Percentiles rank a stretch among this genome's conserved stretches.
These are phyloP conservation scores for Theocolax elegans DNA, from an alignment of 1,140 invertebrate species.

Conservation along the genomic window DNA sequence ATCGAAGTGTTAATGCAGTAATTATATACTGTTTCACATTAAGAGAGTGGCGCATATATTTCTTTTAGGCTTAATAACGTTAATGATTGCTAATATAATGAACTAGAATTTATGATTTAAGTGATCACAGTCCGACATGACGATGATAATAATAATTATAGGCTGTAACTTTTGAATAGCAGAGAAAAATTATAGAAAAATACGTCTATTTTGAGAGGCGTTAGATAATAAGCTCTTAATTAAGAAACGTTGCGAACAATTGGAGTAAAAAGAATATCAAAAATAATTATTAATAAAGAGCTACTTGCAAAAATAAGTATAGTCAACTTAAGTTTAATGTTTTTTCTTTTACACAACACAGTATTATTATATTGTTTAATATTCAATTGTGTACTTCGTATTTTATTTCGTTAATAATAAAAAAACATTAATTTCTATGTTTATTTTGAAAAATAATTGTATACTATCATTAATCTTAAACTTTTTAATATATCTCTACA, in stretches of 20 bases:
- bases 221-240: background rate
- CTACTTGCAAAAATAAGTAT: too few relatives aligned
- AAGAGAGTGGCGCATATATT: conserved; percentile 21
- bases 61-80: conserved; percentile 22
- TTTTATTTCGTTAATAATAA: too few relatives aligned
- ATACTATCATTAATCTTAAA: too few relatives aligned
- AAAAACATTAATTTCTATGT: too few relatives aligned
- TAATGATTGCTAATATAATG: conserved; percentile 35
- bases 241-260: conserved; percentile 7
- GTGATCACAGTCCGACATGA: conserved; percentile 1
- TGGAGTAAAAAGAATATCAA: conserved; percentile 12
- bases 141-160: conserved; percentile 15
- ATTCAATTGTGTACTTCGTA: too few relatives aligned
- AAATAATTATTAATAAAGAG: conserved; percentile 22
- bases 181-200: conserved; percentile 13
- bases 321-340: too few relatives aligned
- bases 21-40: too few relatives aligned
- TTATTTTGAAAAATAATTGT: too few relatives aligned
- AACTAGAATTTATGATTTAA: conserved; percentile 15
- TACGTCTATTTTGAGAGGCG: conserved; percentile 14
- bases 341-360: too few relatives aligned
- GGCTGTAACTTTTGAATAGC: conserved; percentile 18
- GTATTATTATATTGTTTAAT: too few relatives aligned
- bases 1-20: too few relatives aligned
- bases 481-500: too few relatives aligned